Base-by-base conservation (phyloP, 2,888 invertebrate genomes). In the Tetranychus truncatus region DNA sequence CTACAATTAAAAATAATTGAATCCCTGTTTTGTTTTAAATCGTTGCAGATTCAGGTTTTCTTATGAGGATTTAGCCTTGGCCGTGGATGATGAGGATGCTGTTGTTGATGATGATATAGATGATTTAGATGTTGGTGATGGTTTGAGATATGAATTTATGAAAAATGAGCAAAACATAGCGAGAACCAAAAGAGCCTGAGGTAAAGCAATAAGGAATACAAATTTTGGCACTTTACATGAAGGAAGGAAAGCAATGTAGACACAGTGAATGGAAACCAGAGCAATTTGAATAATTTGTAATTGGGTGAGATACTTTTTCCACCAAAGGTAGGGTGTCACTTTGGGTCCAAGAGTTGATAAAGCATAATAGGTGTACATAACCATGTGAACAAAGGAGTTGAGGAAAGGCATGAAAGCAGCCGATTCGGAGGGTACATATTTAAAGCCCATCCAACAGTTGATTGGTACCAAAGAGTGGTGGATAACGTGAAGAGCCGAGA, bases 231-330 rank as follows among this genome's bases (percentile, higher is more conserved):
- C 24, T 55, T 73, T 73, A 24, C 73, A 73, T 24, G 55, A 24
- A 21, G 73, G 73, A 15, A 66, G 15, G 9, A 65, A 18, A 7
- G 65, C 73, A 24, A 73, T 66, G 73, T 73, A 73, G 20, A 73
- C 65, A 66, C 73, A 73, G 21, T 73, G 73, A 24, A 73, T 24
- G 65, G 65, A 46, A 2, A 73, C 65, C 73, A 76, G 45, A 1
- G 78, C 75, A 72, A 79, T 78, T 66, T 79, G 79, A 6, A 77
- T 74, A 45, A 79, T 78, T 73, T 79, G 79, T 15, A 79, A 71
- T 45, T 75, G 75, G 65, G 79, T 79, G 71, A 79, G 76, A 76
- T 79, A 79, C 74, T 78, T 77, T 76, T 79, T 79, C 79, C 79
- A 79, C 79, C 79, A 79, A 15, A 79, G 76, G 75, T 76, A 79